Percentiles rank a stretch among this genome's conserved stretches.
Conservation (phyloP, 2,113 vertebrate genomes). For the Paracanthobrama guichenoti region DNA sequence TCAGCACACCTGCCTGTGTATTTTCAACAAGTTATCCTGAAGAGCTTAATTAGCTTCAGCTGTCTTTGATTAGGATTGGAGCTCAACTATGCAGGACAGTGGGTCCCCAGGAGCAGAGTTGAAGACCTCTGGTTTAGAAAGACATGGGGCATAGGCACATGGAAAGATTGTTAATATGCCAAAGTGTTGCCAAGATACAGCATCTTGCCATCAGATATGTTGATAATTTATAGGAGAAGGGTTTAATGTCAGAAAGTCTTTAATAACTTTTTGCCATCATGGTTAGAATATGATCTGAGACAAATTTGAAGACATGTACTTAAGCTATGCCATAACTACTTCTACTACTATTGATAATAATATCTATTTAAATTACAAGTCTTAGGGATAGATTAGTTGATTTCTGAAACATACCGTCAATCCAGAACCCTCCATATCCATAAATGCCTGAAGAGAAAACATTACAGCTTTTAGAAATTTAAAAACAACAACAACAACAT, state of each 20-base stretch:
- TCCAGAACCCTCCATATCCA: conserved; percentile 95
- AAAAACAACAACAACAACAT: background rate
- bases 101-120: too few relatives aligned
- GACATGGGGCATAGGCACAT: background rate
- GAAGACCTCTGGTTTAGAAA: background rate
- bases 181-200: background rate
- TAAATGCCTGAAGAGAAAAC: conserved; percentile 79
- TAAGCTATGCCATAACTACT: too few relatives aligned
- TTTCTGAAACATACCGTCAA: conserved; percentile 70
- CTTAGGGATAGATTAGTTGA: background rate
- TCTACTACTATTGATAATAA: background rate
- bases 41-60: too few relatives aligned
- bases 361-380: background rate
- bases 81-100: too few relatives aligned
- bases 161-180: background rate
- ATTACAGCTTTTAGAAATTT: background rate
- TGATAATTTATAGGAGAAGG: background rate
- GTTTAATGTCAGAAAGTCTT: background rate
- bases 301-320: too few relatives aligned
- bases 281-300: too few relatives aligned
- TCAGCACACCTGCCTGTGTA: too few relatives aligned
- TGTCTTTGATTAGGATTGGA: too few relatives aligned
- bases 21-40: too few relatives aligned
- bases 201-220: background rate
- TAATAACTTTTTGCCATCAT: too few relatives aligned